Conservation (phyloP, 23 tunicate species). For the Phallusia fumigata region DNA sequence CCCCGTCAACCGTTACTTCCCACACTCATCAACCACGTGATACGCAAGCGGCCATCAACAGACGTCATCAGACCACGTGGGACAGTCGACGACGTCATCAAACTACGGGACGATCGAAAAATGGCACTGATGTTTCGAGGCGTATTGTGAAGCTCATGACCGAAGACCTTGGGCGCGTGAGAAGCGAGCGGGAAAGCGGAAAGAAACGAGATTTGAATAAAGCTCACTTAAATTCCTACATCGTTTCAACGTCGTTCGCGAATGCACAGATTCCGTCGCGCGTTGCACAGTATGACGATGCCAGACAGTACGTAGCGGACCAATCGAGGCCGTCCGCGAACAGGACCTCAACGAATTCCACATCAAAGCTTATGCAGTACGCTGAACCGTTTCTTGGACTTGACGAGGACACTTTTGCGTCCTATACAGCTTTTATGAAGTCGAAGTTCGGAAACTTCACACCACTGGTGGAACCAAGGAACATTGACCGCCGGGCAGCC, state of each 20-base stretch:
- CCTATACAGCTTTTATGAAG: conserved; percentile 23
- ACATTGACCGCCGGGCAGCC: conserved; percentile 56
- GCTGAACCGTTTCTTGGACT: conserved; percentile 19
- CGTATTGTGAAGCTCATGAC: background rate
- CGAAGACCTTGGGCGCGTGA: background rate
- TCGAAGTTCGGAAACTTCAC: conserved; percentile 11
- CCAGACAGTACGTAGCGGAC: background rate
- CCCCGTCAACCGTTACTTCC: background rate
- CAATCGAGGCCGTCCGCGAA: background rate
- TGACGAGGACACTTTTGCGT: conserved; percentile 12
- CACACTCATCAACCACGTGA: conserved; percentile 6
- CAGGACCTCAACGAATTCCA: background rate
- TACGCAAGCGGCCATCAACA: background rate
- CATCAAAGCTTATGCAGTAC: background rate
- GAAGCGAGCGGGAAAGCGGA: conserved; percentile 65
- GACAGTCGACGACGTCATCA: background rate
- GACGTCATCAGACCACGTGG: background rate
- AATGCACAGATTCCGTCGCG: conserved; percentile 23
- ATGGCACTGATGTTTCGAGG: background rate
- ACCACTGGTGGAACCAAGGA: conserved; percentile 41
- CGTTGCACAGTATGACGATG: conserved; percentile 7
- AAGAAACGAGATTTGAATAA: conserved; percentile 32
- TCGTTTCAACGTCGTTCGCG: conserved; percentile 18
- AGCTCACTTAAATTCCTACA: conserved; percentile 20
- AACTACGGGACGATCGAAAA: background rate